Evolutionary conservation across 2,797 vertebrate genomes (phyloP), one percentile per base, ranked within the genome.

Genomic region (Carapus acus): DNA sequence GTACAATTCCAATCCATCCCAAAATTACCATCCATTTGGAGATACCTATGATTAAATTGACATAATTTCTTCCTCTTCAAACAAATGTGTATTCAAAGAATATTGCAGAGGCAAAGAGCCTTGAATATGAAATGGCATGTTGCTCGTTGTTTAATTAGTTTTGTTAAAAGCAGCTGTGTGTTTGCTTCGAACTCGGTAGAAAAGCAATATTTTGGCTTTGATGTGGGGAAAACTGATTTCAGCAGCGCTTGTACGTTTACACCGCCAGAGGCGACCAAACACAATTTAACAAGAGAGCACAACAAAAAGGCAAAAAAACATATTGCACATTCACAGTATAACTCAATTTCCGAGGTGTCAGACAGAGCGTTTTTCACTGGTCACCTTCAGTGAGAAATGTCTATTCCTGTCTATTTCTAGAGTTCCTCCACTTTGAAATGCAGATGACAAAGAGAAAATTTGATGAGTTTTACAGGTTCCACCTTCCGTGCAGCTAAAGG

Each of bases 381-480:
- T 55, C 58, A 40, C 27, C 15, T 12, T 49, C 63, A 23, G 44
- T 44, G 52, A 50, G 46, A 54, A 44, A 65, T 47, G 63, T 74
- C 34, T 19, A 15, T 23, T 45, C 12, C 52, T n/a, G 57, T n/a
- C n/a, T n/a, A n/a, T n/a, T n/a, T n/a, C 54, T 45, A 67, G 45
- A 22, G 22, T 65, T 61, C 33, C 19, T 12, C 17, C 21, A 33
- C 66, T 76, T 77, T 69, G 62, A 81, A 76, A 70, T 77, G 75
- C 49, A 67, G 62, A 76, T 77, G 34, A 15, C 15, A 13, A 2
- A 21, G 11, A 31, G 58, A 49, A 27, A 59, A 45, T 23, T 29
- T 51, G 53, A 62, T 49, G 16, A 34, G 48, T 49, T 58, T 37
- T 33, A 70, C 57, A 62, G 52, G 23, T 14, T 53, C 62, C 62